Base-by-base conservation (phyloP, 2,888 invertebrate species). In the Crioceris asparagi region DNA sequence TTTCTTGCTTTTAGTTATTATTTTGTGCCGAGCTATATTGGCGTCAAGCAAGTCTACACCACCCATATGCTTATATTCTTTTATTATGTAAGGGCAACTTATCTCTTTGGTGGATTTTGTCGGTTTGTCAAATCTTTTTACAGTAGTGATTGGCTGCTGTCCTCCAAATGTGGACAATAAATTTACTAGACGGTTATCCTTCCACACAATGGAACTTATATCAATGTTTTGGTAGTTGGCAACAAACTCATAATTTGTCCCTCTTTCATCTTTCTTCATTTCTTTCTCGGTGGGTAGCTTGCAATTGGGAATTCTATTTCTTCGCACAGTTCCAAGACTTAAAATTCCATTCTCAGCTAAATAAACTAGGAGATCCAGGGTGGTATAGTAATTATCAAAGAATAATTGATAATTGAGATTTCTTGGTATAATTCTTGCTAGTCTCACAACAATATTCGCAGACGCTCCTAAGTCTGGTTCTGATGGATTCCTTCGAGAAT, bases 1-100 rank as follows among this genome's bases (percentile, higher is more conserved):
- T n/a, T n/a, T n/a, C n/a, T n/a, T n/a, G n/a, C n/a, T n/a, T n/a
- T n/a, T 46, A 17, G 41, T 15, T 41, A 41, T 43, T 12, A 46
- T 48, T 19, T 43, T 43, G 35, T 48, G 44, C 3, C 44, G 32
- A 21, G 42, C 43, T 19, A 47, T 17, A 17, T 43, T 37, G n/a
- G 42, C 40, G 35, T 50, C 41, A 26, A 42, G 36, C 8, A 48
- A 32, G 23, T 45, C 43, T 3, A 45, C 41, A 17, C 45, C 40
- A 7, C 44, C 45, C 44, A 46, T n/a, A n/a, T 47, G 44, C 19
- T 46, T 47, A 21, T 40, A 43, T 11, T 29, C 29, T 11, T n/a
- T 15, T 19, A 40, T 29, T 12, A 36, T 44, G 17, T 41, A 30
- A 12, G 40, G 41, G 31, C 39, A 36, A 35, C 17, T 29, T 2